Evolutionary conservation across 2,888 invertebrate species (phyloP).

Genomic region (Pyrochroa serraticornis): DNA sequence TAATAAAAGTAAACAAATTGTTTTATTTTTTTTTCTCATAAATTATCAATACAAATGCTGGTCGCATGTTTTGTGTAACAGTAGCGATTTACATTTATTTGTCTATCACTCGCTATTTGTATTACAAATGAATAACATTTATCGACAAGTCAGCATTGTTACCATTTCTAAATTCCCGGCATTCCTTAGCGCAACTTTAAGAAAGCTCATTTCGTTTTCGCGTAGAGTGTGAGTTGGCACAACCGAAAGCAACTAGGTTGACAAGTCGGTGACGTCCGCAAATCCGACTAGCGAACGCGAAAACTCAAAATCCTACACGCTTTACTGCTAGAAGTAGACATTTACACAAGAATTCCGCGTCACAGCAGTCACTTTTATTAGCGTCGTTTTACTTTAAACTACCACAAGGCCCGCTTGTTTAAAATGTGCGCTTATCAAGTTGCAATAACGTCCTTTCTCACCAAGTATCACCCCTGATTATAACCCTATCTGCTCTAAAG

Average conservation of each 20-base stretch:
- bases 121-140: constrained; percentile 16
- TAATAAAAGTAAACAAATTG: constrained; percentile 21
- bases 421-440: constrained; percentile 20
- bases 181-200: constrained; percentile 29
- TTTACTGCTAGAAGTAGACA: constrained; percentile 27
- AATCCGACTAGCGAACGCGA: constrained; percentile 41
- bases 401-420: constrained; percentile 4
- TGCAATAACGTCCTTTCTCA: constrained; percentile 8
- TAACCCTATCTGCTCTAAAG: neutral
- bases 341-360: constrained; percentile 29
- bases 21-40: too few relatives aligned
- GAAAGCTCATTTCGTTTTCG: constrained; percentile 33
- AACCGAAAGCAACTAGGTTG: constrained; percentile 40
- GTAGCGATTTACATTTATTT: constrained; percentile 1
- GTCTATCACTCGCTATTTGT: too few relatives aligned
- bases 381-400: constrained; percentile 26
- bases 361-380: constrained; percentile 28
- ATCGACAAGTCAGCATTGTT: constrained; percentile 15
- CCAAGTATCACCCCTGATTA: too few relatives aligned
- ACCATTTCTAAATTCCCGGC: constrained; percentile 24
- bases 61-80: constrained; percentile 21
- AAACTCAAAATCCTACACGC: constrained; percentile 40
- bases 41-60: constrained; percentile 21
- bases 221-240: constrained; percentile 40
- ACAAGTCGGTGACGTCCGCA: constrained; percentile 42